Conservation (phyloP, 2,797 vertebrate species). For the Echeneis naucrates region DNA sequence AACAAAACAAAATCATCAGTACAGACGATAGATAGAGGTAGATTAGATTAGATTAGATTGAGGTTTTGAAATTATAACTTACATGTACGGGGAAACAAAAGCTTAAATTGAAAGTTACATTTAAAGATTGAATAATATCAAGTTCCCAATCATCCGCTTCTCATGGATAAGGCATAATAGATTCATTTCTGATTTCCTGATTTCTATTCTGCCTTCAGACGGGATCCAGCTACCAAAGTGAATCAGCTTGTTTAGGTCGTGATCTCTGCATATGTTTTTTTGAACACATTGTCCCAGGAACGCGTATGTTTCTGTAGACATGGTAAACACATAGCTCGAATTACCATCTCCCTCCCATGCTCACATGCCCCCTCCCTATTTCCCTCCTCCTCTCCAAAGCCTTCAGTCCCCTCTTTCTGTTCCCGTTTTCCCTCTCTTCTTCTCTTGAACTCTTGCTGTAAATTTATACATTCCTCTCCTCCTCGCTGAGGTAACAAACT, state of each 20-base stretch:
- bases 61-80: too few species aligned
- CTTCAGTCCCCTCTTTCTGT: slow-evolving; percentile 10
- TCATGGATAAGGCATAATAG: neutral
- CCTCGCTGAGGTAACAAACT: slow-evolving; percentile 12
- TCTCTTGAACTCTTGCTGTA: slow-evolving; percentile 28
- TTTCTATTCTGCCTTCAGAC: neutral
- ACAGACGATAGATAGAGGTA: too few species aligned
- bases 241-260: slow-evolving; percentile 35
- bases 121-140: neutral
- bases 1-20: too few species aligned
- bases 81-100: too few species aligned
- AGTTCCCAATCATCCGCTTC: neutral
- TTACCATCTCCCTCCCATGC: slow-evolving; percentile 63
- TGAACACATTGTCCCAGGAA: slow-evolving; percentile 73
- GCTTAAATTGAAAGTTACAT: neutral
- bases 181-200: neutral
- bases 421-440: slow-evolving; percentile 8
- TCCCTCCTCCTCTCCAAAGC: neutral
- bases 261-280: slow-evolving; percentile 36
- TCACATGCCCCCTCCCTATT: slow-evolving; percentile 30
- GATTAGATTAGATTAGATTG: too few species aligned
- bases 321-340: slow-evolving; percentile 79
- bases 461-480: slow-evolving; percentile 62
- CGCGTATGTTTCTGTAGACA: slow-evolving; percentile 53
- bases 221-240: neutral